These are phyloP conservation scores for Caprella mutica DNA, from an alignment of 2,888 invertebrate genomes.

Conservation along the genomic window DNA sequence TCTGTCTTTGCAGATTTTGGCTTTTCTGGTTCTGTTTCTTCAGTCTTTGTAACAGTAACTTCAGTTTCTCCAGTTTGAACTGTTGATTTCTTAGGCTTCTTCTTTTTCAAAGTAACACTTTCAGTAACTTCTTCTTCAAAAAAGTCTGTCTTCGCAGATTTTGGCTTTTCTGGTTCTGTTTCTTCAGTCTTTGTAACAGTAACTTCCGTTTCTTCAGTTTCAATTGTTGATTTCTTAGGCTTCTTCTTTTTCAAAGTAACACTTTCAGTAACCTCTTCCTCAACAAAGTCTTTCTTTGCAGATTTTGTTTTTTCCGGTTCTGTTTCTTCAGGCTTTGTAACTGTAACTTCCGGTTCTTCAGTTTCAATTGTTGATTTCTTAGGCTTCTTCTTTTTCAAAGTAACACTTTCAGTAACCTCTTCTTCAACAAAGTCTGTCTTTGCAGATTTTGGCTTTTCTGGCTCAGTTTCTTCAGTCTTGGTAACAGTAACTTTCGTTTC, in stretches of 20 bases:
- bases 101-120: too few relatives aligned
- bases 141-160: constrained; percentile 44
- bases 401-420: constrained; percentile 1
- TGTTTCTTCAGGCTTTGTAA: constrained; percentile 28
- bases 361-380: constrained; percentile 9
- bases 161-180: constrained; percentile 50
- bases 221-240: constrained; percentile 45
- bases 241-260: constrained; percentile 51
- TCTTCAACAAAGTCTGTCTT: constrained; percentile 34
- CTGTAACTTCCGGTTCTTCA: constrained; percentile 31
- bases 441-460: constrained; percentile 14
- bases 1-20: constrained; percentile 1
- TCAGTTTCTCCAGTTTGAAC: constrained; percentile 44
- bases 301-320: constrained; percentile 14
- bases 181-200: constrained; percentile 52
- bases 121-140: not conserved
- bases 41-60: not conserved
- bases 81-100: too few relatives aligned
- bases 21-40: not conserved
- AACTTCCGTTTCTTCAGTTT: constrained; percentile 63
- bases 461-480: constrained; percentile 42
- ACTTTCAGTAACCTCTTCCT: constrained; percentile 57
- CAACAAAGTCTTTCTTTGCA: constrained; percentile 27
- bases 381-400: constrained; percentile 7
- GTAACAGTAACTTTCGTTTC: constrained; percentile 58